These are phyloP conservation scores for Perdita meconis DNA, from an alignment of 2,888 invertebrate genomes.

Conservation along the genomic window DNA sequence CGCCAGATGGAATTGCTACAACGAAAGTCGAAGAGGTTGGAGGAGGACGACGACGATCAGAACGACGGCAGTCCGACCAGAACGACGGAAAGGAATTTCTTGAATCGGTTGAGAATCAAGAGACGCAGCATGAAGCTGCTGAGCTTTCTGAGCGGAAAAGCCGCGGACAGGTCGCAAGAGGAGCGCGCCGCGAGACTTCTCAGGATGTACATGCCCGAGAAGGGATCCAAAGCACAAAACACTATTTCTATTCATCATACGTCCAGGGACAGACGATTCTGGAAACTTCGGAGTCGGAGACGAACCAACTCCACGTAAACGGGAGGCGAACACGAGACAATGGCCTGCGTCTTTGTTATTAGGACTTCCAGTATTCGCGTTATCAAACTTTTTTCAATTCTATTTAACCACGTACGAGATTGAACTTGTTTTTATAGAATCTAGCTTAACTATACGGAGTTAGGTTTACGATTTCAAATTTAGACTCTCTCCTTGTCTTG, in stretches of 20 bases:
- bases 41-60: constrained; percentile 70
- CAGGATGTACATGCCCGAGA: constrained; percentile 80
- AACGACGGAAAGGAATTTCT: constrained; percentile 74
- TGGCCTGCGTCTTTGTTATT: constrained; percentile 51
- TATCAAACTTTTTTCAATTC: constrained; percentile 61
- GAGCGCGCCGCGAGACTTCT: constrained; percentile 78
- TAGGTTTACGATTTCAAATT: constrained; percentile 64
- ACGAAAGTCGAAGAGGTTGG: constrained; percentile 75
- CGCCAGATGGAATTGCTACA: constrained; percentile 73
- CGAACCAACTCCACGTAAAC: constrained; percentile 79
- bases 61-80: constrained; percentile 63
- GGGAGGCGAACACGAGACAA: background rate
- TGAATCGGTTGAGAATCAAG: constrained; percentile 76
- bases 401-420: constrained; percentile 61
- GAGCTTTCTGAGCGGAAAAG: constrained; percentile 80
- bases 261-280: constrained; percentile 82
- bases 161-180: constrained; percentile 78
- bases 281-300: constrained; percentile 81
- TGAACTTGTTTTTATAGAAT: constrained; percentile 66
- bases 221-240: constrained; percentile 74
- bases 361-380: constrained; percentile 76
- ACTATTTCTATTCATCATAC: constrained; percentile 81
- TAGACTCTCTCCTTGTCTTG: constrained; percentile 62
- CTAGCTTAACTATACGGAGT: constrained; percentile 56
- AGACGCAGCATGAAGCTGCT: constrained; percentile 79